Percentiles rank a stretch among this genome's conserved stretches.
Conservation (phyloP, 2,113 vertebrate genomes). For the Prochilodus magdalenae region DNA sequence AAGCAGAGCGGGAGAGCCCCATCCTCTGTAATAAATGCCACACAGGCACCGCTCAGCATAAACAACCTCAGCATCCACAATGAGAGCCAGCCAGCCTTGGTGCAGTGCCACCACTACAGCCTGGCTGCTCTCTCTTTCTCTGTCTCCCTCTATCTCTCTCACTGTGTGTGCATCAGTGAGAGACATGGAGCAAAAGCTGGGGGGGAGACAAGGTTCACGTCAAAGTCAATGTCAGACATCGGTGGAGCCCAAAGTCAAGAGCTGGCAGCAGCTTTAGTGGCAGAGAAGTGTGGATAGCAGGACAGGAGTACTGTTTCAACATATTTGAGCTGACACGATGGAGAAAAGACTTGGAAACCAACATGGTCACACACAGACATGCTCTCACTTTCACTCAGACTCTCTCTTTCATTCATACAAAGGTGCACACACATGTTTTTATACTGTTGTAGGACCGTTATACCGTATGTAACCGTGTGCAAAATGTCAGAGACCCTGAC, state of each 20-base stretch:
- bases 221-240: conserved; percentile 47
- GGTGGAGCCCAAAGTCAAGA: conserved; percentile 22
- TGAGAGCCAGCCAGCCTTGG: conserved; percentile 34
- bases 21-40: conserved; percentile 52
- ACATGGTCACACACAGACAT: conserved; percentile 26
- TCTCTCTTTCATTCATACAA: background rate
- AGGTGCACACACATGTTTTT: conserved; percentile 24
- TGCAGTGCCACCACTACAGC: conserved; percentile 36
- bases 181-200: background rate
- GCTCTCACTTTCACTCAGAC: background rate
- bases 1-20: conserved; percentile 31
- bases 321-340: conserved; percentile 28
- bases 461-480: no score
- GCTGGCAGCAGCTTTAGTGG: conserved; percentile 42
- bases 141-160: conserved; percentile 32
- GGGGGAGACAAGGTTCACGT: conserved; percentile 35
- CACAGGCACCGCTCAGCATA: conserved; percentile 33
- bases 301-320: conserved; percentile 5
- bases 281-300: conserved; percentile 36
- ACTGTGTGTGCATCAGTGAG: conserved; percentile 29
- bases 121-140: conserved; percentile 28
- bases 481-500: no score
- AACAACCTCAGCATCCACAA: conserved; percentile 38
- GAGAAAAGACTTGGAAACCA: background rate
- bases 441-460: no score